Conservation (phyloP, 2,797 vertebrate genomes). For the Bovichtus diacanthus region DNA sequence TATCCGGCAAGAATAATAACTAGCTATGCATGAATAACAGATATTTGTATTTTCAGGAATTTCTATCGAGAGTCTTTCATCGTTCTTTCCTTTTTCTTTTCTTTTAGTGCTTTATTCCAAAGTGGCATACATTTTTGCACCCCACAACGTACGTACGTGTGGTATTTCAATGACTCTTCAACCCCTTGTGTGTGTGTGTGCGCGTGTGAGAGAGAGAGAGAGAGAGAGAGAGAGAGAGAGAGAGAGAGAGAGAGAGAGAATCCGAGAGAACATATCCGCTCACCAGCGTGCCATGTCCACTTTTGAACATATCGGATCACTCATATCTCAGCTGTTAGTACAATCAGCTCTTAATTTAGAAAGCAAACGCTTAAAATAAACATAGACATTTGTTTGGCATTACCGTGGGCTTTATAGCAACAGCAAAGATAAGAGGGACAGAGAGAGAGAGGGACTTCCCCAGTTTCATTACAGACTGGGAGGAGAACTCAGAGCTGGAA, state of each 20-base stretch:
- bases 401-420: slow-evolving; percentile 65
- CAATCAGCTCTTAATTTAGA: slow-evolving; percentile 76
- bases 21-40: background rate
- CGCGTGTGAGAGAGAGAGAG: background rate
- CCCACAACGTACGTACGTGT: background rate
- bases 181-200: background rate
- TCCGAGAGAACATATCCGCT: slow-evolving; percentile 35
- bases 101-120: background rate
- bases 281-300: slow-evolving; percentile 59
- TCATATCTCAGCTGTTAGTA: slow-evolving; percentile 72
- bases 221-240: slow-evolving; percentile 17
- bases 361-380: slow-evolving; percentile 69
- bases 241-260: background rate
- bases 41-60: background rate
- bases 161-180: background rate
- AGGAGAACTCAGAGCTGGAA: slow-evolving; percentile 28
- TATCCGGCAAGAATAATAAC: background rate
- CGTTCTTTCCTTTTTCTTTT: background rate
- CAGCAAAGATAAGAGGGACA: slow-evolving; percentile 40
- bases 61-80: background rate
- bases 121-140: background rate
- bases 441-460: slow-evolving; percentile 73
- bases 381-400: slow-evolving; percentile 68
- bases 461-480: slow-evolving; percentile 49
- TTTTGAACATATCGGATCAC: slow-evolving; percentile 61